These are phyloP conservation scores for Aphis gossypii DNA, from an alignment of 1,140 invertebrate genomes.

Conservation along the genomic window DNA sequence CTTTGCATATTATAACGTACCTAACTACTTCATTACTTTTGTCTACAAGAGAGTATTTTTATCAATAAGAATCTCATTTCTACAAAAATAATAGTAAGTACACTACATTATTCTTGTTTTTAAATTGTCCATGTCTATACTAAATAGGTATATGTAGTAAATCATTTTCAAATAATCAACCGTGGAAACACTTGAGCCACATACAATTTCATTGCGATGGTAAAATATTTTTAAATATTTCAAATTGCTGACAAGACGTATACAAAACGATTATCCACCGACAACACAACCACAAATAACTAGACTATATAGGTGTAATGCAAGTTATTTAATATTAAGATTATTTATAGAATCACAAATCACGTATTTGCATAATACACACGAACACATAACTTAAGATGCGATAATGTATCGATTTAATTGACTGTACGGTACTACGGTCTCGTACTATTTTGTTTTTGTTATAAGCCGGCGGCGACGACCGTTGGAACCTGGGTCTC, in stretches of 20 bases:
- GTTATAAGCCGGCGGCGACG: not conserved
- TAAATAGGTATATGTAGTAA: not conserved
- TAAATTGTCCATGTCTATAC: not conserved
- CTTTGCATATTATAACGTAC: too few species aligned
- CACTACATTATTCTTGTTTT: not conserved
- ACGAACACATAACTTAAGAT: not conserved
- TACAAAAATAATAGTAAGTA: too few species aligned
- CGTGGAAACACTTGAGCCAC: not conserved
- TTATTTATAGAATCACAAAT: constrained; percentile 10
- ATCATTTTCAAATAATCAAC: not conserved
- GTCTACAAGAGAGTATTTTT: not conserved
- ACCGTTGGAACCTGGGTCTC: constrained; percentile 44
- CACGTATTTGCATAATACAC: not conserved
- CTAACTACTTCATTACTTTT: not conserved
- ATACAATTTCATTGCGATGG: not conserved
- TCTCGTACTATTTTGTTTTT: not conserved
- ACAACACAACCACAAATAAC: not conserved
- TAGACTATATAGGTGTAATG: not conserved
- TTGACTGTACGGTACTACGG: not conserved
- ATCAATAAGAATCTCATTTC: too few species aligned
- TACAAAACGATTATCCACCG: not conserved
- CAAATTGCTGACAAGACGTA: not conserved
- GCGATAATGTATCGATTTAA: constrained; percentile 17
- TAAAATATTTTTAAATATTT: not conserved
- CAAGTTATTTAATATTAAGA: not conserved